Evolutionary conservation across 2,797 vertebrate species (phyloP).

Genomic region (Paratrypauchen microcephalus): DNA sequence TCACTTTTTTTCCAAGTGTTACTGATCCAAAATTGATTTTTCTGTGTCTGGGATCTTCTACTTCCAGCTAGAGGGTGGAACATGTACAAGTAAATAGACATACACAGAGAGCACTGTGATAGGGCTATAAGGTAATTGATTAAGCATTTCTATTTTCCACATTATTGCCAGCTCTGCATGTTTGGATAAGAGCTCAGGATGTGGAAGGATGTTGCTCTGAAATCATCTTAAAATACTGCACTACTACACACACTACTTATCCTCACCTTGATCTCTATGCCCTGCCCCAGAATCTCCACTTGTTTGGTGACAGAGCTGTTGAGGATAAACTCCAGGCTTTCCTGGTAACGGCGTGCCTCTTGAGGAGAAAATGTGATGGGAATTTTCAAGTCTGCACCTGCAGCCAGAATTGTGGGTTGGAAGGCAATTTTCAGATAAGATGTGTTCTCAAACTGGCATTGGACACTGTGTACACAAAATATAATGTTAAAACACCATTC

Average conservation of each 20-base stretch:
- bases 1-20: slow-evolving; percentile 75
- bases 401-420: slow-evolving; percentile 61
- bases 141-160: neutral
- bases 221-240: neutral
- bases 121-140: neutral
- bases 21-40: slow-evolving; percentile 81
- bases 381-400: slow-evolving; percentile 74
- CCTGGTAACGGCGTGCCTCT: slow-evolving; percentile 76
- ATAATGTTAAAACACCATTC: neutral
- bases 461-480: slow-evolving; percentile 68
- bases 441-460: slow-evolving; percentile 79
- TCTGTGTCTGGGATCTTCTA: slow-evolving; percentile 78
- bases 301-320: slow-evolving; percentile 75
- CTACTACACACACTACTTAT: neutral
- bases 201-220: neutral
- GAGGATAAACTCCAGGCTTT: slow-evolving; percentile 82
- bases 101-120: neutral
- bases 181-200: neutral
- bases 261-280: slow-evolving; percentile 84
- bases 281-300: slow-evolving; percentile 83
- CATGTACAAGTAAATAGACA: neutral
- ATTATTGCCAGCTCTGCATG: neutral
- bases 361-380: slow-evolving; percentile 83
- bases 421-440: slow-evolving; percentile 76
- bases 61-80: slow-evolving; percentile 70